Base-by-base conservation (phyloP, 2,113 vertebrate genomes). In the Mormoops blainvillei region DNA sequence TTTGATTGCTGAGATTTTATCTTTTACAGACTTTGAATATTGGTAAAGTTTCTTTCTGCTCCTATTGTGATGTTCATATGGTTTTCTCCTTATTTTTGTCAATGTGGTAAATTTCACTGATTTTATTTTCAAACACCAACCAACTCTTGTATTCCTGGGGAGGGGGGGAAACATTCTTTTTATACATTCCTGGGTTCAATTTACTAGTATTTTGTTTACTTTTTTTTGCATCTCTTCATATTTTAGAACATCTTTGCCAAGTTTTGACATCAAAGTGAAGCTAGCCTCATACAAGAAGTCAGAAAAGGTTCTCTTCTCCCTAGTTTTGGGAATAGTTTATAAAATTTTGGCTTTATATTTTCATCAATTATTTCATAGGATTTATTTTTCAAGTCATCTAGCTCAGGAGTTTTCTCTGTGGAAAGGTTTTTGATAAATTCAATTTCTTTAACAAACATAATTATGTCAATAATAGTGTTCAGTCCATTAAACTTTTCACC, bases 21-120 rank as follows among this genome's bases (percentile, higher is more conserved):
- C 52, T 28, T 1, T 43, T 4, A 2, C 6, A 20, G n/a, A 20
- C 14, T 67, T 71, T 4, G 12, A 16, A 43, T 71, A 19, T 43
- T 2, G 38, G 65, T 14, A 4, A 61, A 19, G 2, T 41, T 36
- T n/a, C 61, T 50, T 38, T 71, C 84, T 33, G 65, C 11, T n/a
- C 7, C 65, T 5, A 1, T 11, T 8, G 54, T 24, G 28, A 43
- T 2, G 6, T 13, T 41, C 22, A 1, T 7, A 18, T 13, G 38
- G 19, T 8, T 48, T 48, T 61, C 41, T 93, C 50, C 50, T 87
- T 4, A 14, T 41, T 70, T 87, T 58, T 61, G 33, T 31, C 74
- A 14, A 0, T 65, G 16, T 19, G 41, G n/a, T 50, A 74, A 48
- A 19, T 38, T 50, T 6, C 33, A 8, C 4, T 15, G 81, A 24